Base-by-base conservation (phyloP, 2,797 vertebrate species). In the Coilia nasus region DNA sequence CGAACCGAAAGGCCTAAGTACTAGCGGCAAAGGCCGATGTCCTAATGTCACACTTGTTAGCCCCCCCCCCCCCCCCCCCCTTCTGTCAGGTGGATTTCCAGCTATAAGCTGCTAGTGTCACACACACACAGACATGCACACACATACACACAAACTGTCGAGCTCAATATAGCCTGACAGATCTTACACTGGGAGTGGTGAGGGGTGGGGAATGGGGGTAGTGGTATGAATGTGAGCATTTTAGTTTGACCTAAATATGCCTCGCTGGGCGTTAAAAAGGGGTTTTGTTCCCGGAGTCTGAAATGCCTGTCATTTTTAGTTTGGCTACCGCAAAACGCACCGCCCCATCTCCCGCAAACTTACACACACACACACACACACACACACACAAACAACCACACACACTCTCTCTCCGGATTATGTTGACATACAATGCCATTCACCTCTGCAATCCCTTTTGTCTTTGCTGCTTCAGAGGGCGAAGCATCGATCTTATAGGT, bases 191-290 rank as follows among this genome's bases (percentile, higher is more conserved):
- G 31, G 21, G 6, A 41, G 71, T 78, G 31, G 4, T 19, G 35
- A 78, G 19, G 71, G 71, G 71, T 78, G 71, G 15, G 35, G 71
- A 41, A 21, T 78, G 71, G 71, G 71, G 71, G 71, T 17, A 17
- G 17, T n/a, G 6, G 71, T 31, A 78, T 78, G 71, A 78, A 78
- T 17, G 71, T 44, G 71, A 19, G 35, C 71, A 78, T 78, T 78
- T 44, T 78, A n/a, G 71, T 44, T 78, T 78, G 71, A 78, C 71
- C 71, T 25, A 78, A 78, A 78, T 78, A 41, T 78, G 71, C 71
- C 35, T 9, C 19, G 71, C 71, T 44, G 71, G 71, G 71, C 71
- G 71, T 78, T 78, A 19, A 78, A 75, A 44, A 78, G 71, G 35
- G 19, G 35, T 21, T 78, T 78, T 78, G 71, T 78, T 78, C 35